Conservation (phyloP, 2,113 vertebrate species). For the Mus pahari region DNA sequence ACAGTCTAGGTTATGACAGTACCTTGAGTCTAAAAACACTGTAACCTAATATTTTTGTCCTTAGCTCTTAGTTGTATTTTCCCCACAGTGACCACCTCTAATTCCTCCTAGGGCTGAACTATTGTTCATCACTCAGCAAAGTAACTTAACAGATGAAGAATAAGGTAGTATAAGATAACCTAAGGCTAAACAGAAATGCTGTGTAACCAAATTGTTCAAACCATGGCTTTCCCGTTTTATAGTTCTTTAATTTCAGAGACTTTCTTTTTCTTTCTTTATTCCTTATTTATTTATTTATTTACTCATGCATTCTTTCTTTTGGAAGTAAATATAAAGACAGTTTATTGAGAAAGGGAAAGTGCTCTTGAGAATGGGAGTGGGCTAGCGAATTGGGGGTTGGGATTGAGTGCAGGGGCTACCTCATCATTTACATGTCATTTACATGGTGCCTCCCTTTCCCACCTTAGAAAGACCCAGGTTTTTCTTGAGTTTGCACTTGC, state of each 20-base stretch:
- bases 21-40: background rate
- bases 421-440: background rate
- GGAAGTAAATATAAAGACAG: background rate
- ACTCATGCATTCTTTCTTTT: too few relatives aligned
- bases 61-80: background rate
- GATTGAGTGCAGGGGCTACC: accelerated
- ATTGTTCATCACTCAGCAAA: background rate
- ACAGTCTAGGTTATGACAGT: background rate
- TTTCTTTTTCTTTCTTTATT: background rate
- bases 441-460: background rate
- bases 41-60: background rate
- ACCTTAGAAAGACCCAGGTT: background rate
- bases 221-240: background rate
- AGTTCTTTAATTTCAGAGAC: background rate
- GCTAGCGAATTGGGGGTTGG: background rate
- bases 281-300: background rate
- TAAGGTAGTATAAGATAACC: background rate
- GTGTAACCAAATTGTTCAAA: background rate
- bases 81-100: background rate
- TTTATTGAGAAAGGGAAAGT: background rate
- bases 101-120: background rate
- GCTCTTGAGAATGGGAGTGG: background rate
- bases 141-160: background rate
- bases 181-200: background rate
- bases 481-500: background rate